Evolutionary conservation across 2,888 invertebrate species (phyloP), one percentile per base, ranked within the genome.

Genomic region (Digitonthophagus gazella): DNA sequence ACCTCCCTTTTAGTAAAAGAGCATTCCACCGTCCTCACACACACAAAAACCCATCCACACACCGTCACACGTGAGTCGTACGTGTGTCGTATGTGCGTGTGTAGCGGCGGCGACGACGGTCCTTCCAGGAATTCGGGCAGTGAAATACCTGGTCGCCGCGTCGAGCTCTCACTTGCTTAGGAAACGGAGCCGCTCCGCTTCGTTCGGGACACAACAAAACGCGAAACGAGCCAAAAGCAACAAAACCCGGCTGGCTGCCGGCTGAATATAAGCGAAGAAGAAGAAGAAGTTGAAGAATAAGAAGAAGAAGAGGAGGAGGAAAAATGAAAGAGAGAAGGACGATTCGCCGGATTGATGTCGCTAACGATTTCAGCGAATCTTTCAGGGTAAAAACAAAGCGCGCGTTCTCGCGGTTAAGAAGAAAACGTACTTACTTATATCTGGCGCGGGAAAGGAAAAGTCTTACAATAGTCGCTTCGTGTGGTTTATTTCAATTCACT

Each of bases 61-160:
- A 44, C 14, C n/a, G 56, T 16, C 44, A n/a, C n/a, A n/a, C n/a
- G n/a, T n/a, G n/a, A n/a, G 54, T 8, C 15, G 54, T 28, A 54
- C 1, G 58, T 67, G 58, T 61, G 67, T 16, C 16, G 66, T 67
- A 11, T 14, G 14, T 66, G 69, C 28, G 15, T 18, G 16, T 44
- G 44, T 15, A 63, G 14, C 6, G 69, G 14, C 28, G 64, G 20
- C 61, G 16, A 28, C 63, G 70, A 69, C 73, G 75, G 76, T 77
- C 78, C 77, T 78, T 78, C 78, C 74, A 76, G 74, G 78, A 78
- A 78, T 77, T 76, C 73, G 65, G 64, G 69, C 70, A 61, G 69
- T 22, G 66, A 69, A 68, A 63, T 69, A 69, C 69, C 66, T 69
- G 68, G 65, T 57, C 18, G 56, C 5, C n/a, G n/a, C 18, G 66